Base-by-base conservation (phyloP, 2,888 invertebrate genomes). In the Amphiduros pacificus region DNA sequence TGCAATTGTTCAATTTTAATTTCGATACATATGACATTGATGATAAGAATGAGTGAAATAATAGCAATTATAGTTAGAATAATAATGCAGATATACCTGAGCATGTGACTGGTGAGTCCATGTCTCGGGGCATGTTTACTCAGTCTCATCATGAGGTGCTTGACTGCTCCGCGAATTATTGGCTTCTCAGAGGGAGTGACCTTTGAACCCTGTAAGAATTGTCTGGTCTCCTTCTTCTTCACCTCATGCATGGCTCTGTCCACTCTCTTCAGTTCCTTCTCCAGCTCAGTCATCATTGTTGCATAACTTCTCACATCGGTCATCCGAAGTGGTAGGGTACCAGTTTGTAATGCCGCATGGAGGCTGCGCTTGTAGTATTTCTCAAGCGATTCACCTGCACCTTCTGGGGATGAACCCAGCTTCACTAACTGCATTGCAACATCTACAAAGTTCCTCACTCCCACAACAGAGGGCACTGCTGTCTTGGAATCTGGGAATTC, bases 51-150 rank as follows among this genome's bases (percentile, higher is more conserved):
- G n/a, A n/a, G n/a, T n/a, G n/a, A n/a, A n/a, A n/a, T n/a, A n/a
- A n/a, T n/a, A n/a, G n/a, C n/a, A n/a, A n/a, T n/a, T n/a, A n/a
- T n/a, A n/a, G n/a, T n/a, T n/a, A n/a, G n/a, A n/a, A n/a, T n/a
- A n/a, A n/a, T n/a, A n/a, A n/a, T n/a, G n/a, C n/a, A n/a, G n/a
- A 36, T 11, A 28, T 63, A 76, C 77, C 71, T 68, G 24, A 63
- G 63, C 26, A 75, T 57, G 24, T 73, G 41, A 14, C 63, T 41
- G 41, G 69, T 62, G 26, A 76, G 26, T 6, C 78, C 78, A 20
- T 71, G 74, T 6, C 60, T 57, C 14, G 77, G 76, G 2, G 75
- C 64, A 52, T 67, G 69, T 51, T 72, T 73, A 54, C 75, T 73
- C 63, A 77, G 59, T 5, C 63, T 59, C 41, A 67, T 63, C 36